Conservation (phyloP, 2,888 invertebrate genomes). For the Latrodectus elegans region DNA sequence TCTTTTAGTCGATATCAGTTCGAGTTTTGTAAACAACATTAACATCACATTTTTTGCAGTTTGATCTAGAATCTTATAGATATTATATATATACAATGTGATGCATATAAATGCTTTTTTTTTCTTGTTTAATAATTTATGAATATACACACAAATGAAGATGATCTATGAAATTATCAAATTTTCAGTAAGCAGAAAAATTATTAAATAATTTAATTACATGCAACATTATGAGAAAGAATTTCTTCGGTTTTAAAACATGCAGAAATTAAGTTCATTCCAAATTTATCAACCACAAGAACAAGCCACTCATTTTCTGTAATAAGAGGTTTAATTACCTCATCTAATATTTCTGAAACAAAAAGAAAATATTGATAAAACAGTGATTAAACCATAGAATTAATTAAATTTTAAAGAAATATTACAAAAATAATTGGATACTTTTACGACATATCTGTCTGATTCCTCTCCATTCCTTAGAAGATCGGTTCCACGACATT, state of each 20-base stretch:
- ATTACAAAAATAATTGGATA: not conserved
- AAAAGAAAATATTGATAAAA: not conserved
- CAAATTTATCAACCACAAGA: constrained; percentile 40
- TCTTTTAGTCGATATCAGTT: too few species aligned
- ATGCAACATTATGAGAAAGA: constrained; percentile 37
- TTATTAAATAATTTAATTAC: constrained; percentile 4
- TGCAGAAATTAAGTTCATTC: constrained; percentile 33
- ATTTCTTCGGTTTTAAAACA: constrained; percentile 58
- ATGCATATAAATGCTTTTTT: too few species aligned
- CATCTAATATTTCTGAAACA: constrained; percentile 33
- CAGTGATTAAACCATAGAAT: not conserved
- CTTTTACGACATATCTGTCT: constrained; percentile 36
- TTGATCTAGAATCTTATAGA: too few species aligned
- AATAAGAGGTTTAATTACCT: constrained; percentile 20
- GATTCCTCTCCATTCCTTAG: constrained; percentile 1
- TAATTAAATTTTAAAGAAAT: not conserved
- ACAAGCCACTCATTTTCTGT: constrained; percentile 42
- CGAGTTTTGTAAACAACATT: too few species aligned
- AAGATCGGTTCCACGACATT: constrained; percentile 32
- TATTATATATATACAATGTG: too few species aligned
- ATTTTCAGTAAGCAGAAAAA: not conserved
- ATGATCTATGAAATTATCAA: too few species aligned
- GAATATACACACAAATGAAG: too few species aligned
- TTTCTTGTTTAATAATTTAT: too few species aligned
- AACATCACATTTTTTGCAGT: too few species aligned